Evolutionary conservation across 2,113 vertebrate species (phyloP).

Genomic region (zebrafish (Danio rerio)): DNA sequence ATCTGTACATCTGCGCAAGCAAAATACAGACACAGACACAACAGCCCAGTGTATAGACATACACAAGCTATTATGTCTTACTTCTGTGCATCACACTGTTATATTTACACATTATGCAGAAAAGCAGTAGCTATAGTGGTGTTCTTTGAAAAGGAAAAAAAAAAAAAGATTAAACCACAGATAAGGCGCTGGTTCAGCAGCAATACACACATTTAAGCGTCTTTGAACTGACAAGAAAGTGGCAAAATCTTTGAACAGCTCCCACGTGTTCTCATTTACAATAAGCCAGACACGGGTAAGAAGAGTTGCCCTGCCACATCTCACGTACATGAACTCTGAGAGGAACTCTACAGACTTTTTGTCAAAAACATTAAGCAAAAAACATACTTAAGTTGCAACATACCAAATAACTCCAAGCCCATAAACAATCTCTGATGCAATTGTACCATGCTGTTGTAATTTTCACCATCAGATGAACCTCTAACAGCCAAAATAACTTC

Average conservation of each 20-base stretch:
- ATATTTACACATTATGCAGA: not conserved
- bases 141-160: not conserved
- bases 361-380: not conserved
- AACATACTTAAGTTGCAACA: not conserved
- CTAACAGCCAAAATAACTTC: not conserved
- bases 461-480: not conserved
- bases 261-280: not conserved
- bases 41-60: not conserved
- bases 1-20: not conserved
- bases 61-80: not conserved
- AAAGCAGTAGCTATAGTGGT: not conserved
- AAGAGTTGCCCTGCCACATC: not conserved
- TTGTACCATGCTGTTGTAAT: not conserved
- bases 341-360: not conserved
- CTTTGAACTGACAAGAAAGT: not conserved
- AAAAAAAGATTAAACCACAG: constrained; percentile 26
- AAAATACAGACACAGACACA: not conserved
- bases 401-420: not conserved
- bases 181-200: not conserved
- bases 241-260: not conserved
- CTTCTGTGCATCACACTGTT: not conserved
- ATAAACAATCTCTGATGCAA: not conserved
- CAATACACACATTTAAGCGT: not conserved
- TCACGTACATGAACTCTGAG: not conserved
- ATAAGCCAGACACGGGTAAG: not conserved